Conservation (phyloP, 1,140 invertebrate genomes). For the Paracyclopina nana region DNA sequence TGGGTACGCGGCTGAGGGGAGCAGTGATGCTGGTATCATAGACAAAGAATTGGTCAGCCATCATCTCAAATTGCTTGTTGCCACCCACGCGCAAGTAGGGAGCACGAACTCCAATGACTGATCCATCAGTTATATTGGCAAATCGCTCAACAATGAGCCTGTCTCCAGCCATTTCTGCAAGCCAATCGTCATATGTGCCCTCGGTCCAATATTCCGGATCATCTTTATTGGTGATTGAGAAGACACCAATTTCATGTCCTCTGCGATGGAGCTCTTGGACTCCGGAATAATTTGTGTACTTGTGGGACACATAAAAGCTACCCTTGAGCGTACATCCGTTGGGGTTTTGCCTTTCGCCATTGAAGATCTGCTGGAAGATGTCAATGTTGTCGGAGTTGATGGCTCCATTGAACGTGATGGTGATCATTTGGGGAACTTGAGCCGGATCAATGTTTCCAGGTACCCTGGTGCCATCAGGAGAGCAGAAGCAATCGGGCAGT, state of each 20-base stretch:
- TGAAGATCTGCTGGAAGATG: slow-evolving; percentile 72
- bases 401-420: slow-evolving; percentile 79
- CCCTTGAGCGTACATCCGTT: slow-evolving; percentile 61
- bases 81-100: slow-evolving; percentile 77
- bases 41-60: slow-evolving; percentile 81
- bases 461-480: slow-evolving; percentile 55
- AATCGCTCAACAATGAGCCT: slow-evolving; percentile 38
- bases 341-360: slow-evolving; percentile 59
- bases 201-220: slow-evolving; percentile 70
- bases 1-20: slow-evolving; percentile 59
- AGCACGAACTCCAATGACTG: slow-evolving; percentile 65
- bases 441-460: slow-evolving; percentile 20
- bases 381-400: slow-evolving; percentile 86
- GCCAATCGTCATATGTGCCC: slow-evolving; percentile 71
- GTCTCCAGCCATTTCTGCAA: slow-evolving; percentile 86
- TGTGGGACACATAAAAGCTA: slow-evolving; percentile 89
- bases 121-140: slow-evolving; percentile 72
- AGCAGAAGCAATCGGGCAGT: slow-evolving; percentile 81
- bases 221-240: slow-evolving; percentile 80
- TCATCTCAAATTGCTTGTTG: slow-evolving; percentile 87
- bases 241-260: slow-evolving; percentile 81
- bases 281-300: slow-evolving; percentile 85
- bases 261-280: slow-evolving; percentile 70
- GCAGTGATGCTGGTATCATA: slow-evolving; percentile 86
- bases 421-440: slow-evolving; percentile 75